A percentile compares a stretch with the other conserved stretches of the same genome.
phyloP scores from a whole-genome alignment of 1,140 invertebrate genomes.

The Monochamus saltuarius region DNA sequence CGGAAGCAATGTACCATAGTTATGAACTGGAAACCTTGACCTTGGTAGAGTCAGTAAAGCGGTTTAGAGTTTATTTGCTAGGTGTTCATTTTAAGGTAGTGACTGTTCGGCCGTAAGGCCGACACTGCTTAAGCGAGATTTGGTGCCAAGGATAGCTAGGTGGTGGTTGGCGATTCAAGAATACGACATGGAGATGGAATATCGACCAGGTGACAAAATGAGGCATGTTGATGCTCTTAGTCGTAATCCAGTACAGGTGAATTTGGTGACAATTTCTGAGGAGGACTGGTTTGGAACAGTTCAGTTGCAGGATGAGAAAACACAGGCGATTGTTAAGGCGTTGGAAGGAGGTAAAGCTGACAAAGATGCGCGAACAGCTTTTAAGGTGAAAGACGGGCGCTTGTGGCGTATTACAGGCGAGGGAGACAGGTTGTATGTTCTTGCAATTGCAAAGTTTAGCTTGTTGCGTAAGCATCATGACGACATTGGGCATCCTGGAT shows the following conservation, averaged over 20 bases:
- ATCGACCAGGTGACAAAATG: conserved; percentile 39
- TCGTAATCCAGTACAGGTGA: conserved; percentile 26
- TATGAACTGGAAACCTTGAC: conserved; percentile 53
- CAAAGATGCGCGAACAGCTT: too few relatives aligned
- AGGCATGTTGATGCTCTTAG: conserved; percentile 44
- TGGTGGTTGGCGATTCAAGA: conserved; percentile 45
- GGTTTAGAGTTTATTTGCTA: conserved; percentile 40
- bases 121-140: conserved; percentile 32
- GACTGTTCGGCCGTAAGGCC: conserved; percentile 40
- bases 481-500: conserved; percentile 41
- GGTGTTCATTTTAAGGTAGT: conserved; percentile 36
- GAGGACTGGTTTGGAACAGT: conserved; percentile 26
- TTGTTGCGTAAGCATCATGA: conserved; percentile 43
- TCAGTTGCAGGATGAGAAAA: conserved; percentile 22
- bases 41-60: conserved; percentile 24
- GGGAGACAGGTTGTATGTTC: conserved; percentile 41
- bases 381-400: too few relatives aligned
- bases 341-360: background rate
- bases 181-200: conserved; percentile 39
- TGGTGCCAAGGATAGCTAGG: conserved; percentile 40
- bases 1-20: conserved; percentile 44
- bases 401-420: conserved; percentile 14
- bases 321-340: conserved; percentile 5
- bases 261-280: conserved; percentile 10
- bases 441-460: conserved; percentile 35